These are phyloP conservation scores for Elephas maximus DNA, from an alignment of 2,113 vertebrate genomes.

Conservation along the genomic window DNA sequence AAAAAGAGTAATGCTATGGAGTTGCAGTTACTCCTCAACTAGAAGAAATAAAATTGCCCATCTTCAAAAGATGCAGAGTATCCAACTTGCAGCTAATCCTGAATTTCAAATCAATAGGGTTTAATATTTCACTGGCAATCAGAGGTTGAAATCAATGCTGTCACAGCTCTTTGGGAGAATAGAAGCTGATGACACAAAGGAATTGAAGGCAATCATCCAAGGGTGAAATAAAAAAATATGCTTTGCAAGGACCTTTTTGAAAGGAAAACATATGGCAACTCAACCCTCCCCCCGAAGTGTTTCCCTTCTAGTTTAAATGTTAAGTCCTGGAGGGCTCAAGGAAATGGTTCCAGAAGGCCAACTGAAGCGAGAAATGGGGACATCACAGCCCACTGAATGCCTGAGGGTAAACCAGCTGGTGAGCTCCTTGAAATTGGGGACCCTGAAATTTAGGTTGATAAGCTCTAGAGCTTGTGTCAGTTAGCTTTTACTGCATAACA, in stretches of 20 bases:
- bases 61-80: constrained; percentile 84
- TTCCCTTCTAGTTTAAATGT: neutral
- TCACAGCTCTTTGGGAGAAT: constrained; percentile 73
- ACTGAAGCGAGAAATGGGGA: neutral
- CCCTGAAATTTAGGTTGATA: neutral
- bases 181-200: constrained; percentile 74
- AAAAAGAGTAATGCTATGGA: constrained; percentile 67
- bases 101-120: constrained; percentile 89
- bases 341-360: neutral
- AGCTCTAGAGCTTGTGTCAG: neutral
- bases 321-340: neutral
- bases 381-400: neutral
- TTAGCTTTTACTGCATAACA: constrained; percentile 12
- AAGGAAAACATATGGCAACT: constrained; percentile 15
- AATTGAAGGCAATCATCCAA: constrained; percentile 76
- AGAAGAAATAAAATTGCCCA: constrained; percentile 81
- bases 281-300: neutral
- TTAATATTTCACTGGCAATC: constrained; percentile 90
- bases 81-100: constrained; percentile 82
- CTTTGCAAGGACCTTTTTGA: constrained; percentile 61
- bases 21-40: constrained; percentile 80
- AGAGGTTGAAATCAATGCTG: constrained; percentile 88
- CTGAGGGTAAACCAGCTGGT: neutral
- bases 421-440: neutral
- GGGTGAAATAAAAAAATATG: constrained; percentile 66